These are phyloP conservation scores for Channa striata DNA, from an alignment of 2,797 vertebrate species.

Conservation along the genomic window DNA sequence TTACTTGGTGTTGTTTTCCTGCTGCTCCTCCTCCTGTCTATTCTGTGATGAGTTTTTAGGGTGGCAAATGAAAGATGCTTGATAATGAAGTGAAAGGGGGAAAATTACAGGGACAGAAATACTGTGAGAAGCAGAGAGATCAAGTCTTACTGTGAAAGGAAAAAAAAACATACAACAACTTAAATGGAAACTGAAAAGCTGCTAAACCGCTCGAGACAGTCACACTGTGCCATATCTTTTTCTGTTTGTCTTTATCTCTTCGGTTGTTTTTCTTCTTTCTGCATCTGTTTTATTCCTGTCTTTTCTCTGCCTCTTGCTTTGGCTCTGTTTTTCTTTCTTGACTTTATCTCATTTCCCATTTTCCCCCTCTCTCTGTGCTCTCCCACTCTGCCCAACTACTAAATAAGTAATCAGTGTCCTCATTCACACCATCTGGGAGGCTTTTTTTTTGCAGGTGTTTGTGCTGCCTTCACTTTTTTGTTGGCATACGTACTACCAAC, in stretches of 20 bases:
- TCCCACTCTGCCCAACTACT: slow-evolving; percentile 53
- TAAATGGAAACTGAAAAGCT: slow-evolving; percentile 40
- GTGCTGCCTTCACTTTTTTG: slow-evolving; percentile 32
- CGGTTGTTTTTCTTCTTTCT: slow-evolving; percentile 21
- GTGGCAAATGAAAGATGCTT: slow-evolving; percentile 12
- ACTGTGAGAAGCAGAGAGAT: slow-evolving; percentile 21
- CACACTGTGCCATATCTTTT: slow-evolving; percentile 22
- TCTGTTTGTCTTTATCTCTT: slow-evolving; percentile 23
- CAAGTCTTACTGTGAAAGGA: background rate
- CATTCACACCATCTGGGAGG: slow-evolving; percentile 79
- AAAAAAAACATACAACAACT: background rate
- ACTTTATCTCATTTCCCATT: slow-evolving; percentile 31
- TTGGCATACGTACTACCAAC: slow-evolving; percentile 11
- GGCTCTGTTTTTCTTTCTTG: slow-evolving; percentile 14
- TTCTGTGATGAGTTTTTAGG: slow-evolving; percentile 13
- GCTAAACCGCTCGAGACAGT: slow-evolving; percentile 22
- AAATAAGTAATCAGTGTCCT: slow-evolving; percentile 81
- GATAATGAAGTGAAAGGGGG: slow-evolving; percentile 50
- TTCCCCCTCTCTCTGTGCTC: slow-evolving; percentile 2
- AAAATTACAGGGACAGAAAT: slow-evolving; percentile 34
- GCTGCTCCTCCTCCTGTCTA: slow-evolving; percentile 14
- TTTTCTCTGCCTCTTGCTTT: slow-evolving; percentile 13
- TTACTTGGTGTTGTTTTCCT: slow-evolving; percentile 12
- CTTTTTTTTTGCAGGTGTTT: slow-evolving; percentile 68
- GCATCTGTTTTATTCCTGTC: slow-evolving; percentile 34